A percentile compares a stretch with the other conserved stretches of the same genome.
Evolutionary conservation across 2,113 vertebrate genomes (phyloP).

Genomic region (Odontesthes bonariensis): DNA sequence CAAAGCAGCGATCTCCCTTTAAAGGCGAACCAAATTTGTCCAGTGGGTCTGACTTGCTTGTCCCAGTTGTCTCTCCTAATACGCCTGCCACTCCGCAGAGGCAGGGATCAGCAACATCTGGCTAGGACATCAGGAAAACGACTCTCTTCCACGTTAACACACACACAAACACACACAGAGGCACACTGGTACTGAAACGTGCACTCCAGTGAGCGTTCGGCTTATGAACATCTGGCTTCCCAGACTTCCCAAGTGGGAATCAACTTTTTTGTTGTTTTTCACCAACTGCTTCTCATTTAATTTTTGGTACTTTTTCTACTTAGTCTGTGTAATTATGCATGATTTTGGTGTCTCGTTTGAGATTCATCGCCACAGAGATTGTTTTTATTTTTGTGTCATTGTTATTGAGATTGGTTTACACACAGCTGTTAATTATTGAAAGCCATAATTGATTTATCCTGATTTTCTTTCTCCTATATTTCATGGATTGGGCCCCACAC

Average conservation of each 20-base stretch:
- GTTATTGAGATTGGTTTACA: background rate
- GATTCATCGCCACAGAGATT: background rate
- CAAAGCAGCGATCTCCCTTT: slow-evolving; percentile 8
- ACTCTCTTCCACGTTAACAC: slow-evolving; percentile 35
- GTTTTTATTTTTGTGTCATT: background rate
- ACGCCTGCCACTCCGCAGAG: slow-evolving; percentile 66
- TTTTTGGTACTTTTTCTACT: slow-evolving; percentile 33
- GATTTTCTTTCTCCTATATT: no score
- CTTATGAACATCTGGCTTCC: slow-evolving; percentile 73
- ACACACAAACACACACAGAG: slow-evolving; percentile 35
- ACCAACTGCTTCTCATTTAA: slow-evolving; percentile 54
- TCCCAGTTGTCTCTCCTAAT: slow-evolving; percentile 56
- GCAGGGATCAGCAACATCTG: slow-evolving; percentile 82
- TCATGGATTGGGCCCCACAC: no score
- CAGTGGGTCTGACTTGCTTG: slow-evolving; percentile 8
- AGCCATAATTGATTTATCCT: background rate
- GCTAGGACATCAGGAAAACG: slow-evolving; percentile 76
- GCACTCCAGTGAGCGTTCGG: slow-evolving; percentile 55
- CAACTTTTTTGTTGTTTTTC: slow-evolving; percentile 68
- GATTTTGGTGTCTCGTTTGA: slow-evolving; percentile 5
- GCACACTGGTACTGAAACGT: slow-evolving; percentile 51
- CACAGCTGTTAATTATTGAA: background rate
- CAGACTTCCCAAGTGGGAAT: slow-evolving; percentile 68
- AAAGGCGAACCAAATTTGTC: slow-evolving; percentile 30
- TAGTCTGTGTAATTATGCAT: slow-evolving; percentile 18